A percentile compares a stretch with the other conserved stretches of the same genome.
Conservation (phyloP, 2,797 vertebrate genomes). For the Ficedula albicollis region DNA sequence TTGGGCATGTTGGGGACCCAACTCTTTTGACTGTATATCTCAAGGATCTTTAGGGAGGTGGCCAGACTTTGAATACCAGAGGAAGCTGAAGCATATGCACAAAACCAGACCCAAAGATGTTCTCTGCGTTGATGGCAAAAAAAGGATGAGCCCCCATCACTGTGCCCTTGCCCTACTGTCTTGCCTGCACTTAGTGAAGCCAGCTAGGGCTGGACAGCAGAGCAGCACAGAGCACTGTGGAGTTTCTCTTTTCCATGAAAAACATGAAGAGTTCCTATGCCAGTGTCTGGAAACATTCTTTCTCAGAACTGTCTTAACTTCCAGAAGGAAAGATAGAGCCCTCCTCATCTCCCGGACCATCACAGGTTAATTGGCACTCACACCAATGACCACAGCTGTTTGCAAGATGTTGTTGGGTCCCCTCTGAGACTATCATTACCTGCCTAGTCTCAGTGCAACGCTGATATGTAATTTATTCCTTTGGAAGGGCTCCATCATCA, state of each 20-base stretch:
- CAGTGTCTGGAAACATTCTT: neutral
- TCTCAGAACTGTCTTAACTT: neutral
- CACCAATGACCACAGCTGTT: constrained; percentile 54
- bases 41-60: neutral
- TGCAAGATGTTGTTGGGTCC: constrained; percentile 45
- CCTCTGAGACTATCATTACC: constrained; percentile 54
- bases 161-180: neutral
- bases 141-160: neutral
- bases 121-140: neutral
- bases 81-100: neutral
- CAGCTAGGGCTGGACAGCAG: neutral
- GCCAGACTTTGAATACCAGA: neutral
- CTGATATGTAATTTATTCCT: constrained; percentile 61
- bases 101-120: neutral
- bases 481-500: constrained; percentile 48
- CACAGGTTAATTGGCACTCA: constrained; percentile 21
- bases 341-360: neutral
- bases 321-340: neutral
- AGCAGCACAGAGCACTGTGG: neutral
- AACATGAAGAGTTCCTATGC: neutral
- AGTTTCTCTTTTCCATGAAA: neutral
- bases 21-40: neutral
- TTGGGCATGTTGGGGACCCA: rapidly evolving
- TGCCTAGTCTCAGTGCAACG: constrained; percentile 23
- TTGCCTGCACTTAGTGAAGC: neutral